A percentile compares a stretch with the other conserved stretches of the same genome.
phyloP scores from a whole-genome alignment of 1,140 invertebrate species.

The Mercenaria mercenaria region DNA sequence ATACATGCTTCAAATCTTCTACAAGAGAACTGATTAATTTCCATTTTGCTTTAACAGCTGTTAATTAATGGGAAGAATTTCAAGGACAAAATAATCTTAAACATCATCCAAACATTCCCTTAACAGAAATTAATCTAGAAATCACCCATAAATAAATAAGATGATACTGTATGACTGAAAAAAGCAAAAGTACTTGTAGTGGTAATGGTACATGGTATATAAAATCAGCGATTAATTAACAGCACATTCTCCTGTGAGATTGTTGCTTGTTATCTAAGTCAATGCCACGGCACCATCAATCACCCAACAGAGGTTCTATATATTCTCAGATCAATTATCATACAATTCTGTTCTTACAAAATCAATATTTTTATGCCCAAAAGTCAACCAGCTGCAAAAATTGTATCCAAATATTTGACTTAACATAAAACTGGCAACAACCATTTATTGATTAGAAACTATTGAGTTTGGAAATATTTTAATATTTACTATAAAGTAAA shows the following conservation, averaged over 20 bases:
- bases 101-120: no score
- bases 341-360: neutral
- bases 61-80: neutral
- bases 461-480: neutral
- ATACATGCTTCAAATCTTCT: no score
- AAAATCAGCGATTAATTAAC: slow-evolving; percentile 42
- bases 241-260: neutral
- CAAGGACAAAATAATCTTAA: neutral
- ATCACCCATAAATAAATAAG: neutral
- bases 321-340: neutral
- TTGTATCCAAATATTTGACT: slow-evolving; percentile 43
- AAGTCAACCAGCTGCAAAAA: slow-evolving; percentile 23
- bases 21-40: no score
- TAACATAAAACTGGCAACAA: neutral
- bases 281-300: slow-evolving; percentile 25
- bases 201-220: neutral
- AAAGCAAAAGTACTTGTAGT: neutral
- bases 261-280: slow-evolving; percentile 41
- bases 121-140: neutral
- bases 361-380: slow-evolving; percentile 17
- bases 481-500: neutral
- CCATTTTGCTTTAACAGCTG: neutral
- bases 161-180: neutral
- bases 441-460: neutral
- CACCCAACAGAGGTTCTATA: neutral